A percentile compares a stretch with the other conserved stretches of the same genome.
These are phyloP conservation scores for Excalfactoria chinensis DNA, from an alignment of 2,113 vertebrate genomes.

Conservation along the genomic window DNA sequence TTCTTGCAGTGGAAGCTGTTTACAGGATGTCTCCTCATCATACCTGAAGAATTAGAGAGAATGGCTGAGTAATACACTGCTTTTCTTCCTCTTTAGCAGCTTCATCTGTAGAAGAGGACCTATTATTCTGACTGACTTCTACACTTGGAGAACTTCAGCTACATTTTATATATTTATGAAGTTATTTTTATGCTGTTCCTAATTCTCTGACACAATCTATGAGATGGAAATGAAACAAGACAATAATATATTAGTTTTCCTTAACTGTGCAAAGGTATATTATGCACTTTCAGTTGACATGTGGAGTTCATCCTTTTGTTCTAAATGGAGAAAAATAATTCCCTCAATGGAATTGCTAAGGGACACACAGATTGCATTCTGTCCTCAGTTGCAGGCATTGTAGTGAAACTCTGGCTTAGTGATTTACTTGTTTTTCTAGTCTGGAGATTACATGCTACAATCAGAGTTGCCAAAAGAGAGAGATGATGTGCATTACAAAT, in stretches of 20 bases:
- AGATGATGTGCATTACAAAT: not conserved
- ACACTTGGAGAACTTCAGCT: not conserved
- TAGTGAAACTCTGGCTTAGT: constrained; percentile 16
- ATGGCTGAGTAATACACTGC: not conserved
- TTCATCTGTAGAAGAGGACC: not conserved
- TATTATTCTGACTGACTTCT: not conserved
- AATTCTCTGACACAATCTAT: not conserved
- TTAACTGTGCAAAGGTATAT: not conserved
- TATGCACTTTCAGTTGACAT: not conserved
- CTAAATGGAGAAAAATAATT: not conserved
- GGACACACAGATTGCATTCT: not conserved
- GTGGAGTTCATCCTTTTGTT: not conserved
- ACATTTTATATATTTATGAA: not conserved
- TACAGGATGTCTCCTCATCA: not conserved
- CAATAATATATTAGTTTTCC: not conserved
- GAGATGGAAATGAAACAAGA: not conserved
- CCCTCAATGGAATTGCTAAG: not conserved
- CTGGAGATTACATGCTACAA: not conserved
- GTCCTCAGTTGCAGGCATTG: not conserved
- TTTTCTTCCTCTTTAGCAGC: not conserved
- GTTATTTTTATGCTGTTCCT: not conserved
- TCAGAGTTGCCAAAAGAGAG: not conserved
- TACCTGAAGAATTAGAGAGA: not conserved
- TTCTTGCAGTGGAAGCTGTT: not conserved
- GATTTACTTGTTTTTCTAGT: constrained; percentile 19